Percentiles rank a stretch among this genome's conserved stretches.
Evolutionary conservation across 2,888 invertebrate genomes (phyloP).

Genomic region (Meteorus colon): DNA sequence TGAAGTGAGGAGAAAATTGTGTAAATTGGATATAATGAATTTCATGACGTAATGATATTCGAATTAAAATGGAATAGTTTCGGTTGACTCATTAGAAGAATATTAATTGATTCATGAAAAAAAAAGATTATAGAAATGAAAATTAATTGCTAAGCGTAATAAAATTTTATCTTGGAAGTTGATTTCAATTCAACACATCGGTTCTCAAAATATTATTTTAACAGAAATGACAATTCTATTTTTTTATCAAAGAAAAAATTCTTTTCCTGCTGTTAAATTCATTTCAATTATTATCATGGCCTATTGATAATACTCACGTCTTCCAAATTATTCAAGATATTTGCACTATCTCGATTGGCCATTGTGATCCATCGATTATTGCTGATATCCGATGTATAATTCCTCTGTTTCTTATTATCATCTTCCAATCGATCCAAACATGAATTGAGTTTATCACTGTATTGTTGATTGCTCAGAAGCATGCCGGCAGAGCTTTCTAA

Average conservation of each 20-base stretch:
- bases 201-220: no score
- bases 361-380: constrained; percentile 31
- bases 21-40: no score
- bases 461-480: constrained; percentile 57
- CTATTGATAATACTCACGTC: constrained; percentile 29
- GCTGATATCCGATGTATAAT: background rate
- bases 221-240: no score
- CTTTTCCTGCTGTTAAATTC: background rate
- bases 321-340: constrained; percentile 19
- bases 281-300: background rate
- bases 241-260: background rate
- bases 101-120: background rate
- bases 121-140: no score
- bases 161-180: no score
- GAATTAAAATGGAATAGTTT: no score
- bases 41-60: no score
- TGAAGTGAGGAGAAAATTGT: background rate
- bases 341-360: background rate
- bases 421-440: constrained; percentile 60
- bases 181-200: no score
- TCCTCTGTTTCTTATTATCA: constrained; percentile 36
- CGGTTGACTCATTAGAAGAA: background rate
- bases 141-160: no score
- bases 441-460: constrained; percentile 58
- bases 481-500: constrained; percentile 34